These are phyloP conservation scores for Leucophora obtusa DNA, from an alignment of 2,888 invertebrate species.

Conservation along the genomic window DNA sequence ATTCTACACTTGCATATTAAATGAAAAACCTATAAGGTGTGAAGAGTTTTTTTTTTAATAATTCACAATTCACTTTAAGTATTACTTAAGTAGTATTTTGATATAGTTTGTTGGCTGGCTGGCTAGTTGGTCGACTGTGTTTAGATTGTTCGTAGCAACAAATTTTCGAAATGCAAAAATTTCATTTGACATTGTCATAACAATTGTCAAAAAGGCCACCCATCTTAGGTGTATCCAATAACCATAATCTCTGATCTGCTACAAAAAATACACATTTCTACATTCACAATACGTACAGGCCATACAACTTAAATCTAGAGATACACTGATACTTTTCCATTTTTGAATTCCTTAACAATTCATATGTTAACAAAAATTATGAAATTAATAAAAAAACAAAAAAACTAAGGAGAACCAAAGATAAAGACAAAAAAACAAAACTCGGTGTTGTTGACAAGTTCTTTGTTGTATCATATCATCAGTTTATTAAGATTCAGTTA, in stretches of 20 bases:
- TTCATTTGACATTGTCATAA: constrained; percentile 63
- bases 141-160: constrained; percentile 36
- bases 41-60: constrained; percentile 50
- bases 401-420: constrained; percentile 9
- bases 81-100: constrained; percentile 25
- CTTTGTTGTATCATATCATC: constrained; percentile 32
- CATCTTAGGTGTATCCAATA: constrained; percentile 64
- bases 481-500: constrained; percentile 44
- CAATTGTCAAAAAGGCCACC: constrained; percentile 61
- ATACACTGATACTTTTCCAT: constrained; percentile 37
- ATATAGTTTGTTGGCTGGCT: constrained; percentile 16
- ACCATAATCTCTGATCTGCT: constrained; percentile 60
- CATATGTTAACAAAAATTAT: constrained; percentile 47
- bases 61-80: constrained; percentile 53
- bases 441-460: constrained; percentile 59
- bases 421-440: constrained; percentile 42
- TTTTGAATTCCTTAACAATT: constrained; percentile 55
- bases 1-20: neutral
- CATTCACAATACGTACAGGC: neutral
- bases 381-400: constrained; percentile 40
- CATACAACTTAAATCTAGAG: constrained; percentile 5
- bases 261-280: constrained; percentile 24
- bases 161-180: constrained; percentile 52
- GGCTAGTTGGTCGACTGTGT: neutral
- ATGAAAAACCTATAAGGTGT: constrained; percentile 47